Base-by-base conservation (phyloP, 1,140 invertebrate species). In the Drosophila nikananu region DNA sequence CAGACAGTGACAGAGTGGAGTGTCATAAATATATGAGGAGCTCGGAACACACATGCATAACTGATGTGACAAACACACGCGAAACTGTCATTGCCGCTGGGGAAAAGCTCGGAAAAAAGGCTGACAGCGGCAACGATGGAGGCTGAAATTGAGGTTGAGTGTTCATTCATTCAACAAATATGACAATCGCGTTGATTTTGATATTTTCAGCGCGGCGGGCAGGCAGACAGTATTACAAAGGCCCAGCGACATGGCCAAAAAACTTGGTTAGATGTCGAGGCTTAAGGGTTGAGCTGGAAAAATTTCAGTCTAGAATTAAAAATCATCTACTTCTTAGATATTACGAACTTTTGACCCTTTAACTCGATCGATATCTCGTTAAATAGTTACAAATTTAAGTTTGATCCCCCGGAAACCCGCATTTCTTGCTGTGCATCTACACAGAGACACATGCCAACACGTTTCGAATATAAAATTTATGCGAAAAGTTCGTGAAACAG, bases 31-130 rank as follows among this genome's bases (percentile, higher is more conserved):
- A 78, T 78, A 79, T 63, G 67, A 67, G 39, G 27, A 78, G 52
- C 61, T 68, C 42, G 60, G 54, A 49, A 66, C 44, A 67, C 51
- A 81, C 41, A 71, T 75, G 77, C 86, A 89, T 90, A 89, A 90
- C 86, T 90, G 86, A 90, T 90, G 82, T 90, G 86, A 80, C 81
- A 90, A 90, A 82, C 81, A 81, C 86, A 90, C 86, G 86, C 86
- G 86, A 90, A 89, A 89, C 84, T 90, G 84, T 87, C 84, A 90
- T 87, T 87, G 82, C 74, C 63, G 51, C 27, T 63, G 51, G 63
- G 63, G 72, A 68, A 68, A 68, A 51, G 48, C 37, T 15, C 27
- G 54, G n/a, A 51, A 72, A 52, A 51, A 51, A 67, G 57, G 72
- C 49, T 68, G 51, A 48, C 48, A 77, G 44, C 61, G 71, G n/a